Base-by-base conservation (phyloP, 2,888 invertebrate genomes). In the Tipula lateralis region DNA sequence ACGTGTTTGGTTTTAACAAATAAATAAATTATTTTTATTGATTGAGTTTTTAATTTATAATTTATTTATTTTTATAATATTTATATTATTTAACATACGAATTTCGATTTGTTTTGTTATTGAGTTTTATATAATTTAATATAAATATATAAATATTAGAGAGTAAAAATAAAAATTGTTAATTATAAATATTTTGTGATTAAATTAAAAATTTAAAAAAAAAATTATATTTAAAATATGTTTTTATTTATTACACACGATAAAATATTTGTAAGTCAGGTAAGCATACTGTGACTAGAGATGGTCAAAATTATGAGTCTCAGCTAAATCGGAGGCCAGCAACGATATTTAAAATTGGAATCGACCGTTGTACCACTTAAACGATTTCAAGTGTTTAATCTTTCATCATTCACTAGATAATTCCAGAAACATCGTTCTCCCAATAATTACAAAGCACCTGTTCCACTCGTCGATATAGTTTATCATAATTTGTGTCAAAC, bases 131-230 rank as follows among this genome's bases (percentile, higher is more conserved):
- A 44, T 4, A 44, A 44, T 34, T 44, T 44, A 44, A 16, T 44
- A 50, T 50, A 13, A n/a, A n/a, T n/a, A n/a, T 16, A 50, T 36
- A 36, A n/a, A 16, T 50, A 50, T 50, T n/a, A 39, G 39, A 39
- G 39, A 9, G 9, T 39, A 39, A 9, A 66, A 24, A 66, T 24
- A 66, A 24, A 66, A 9, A 66, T 66, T 66, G 66, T 66, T 66
- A 66, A 66, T 66, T 66, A 66, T 66, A 66, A 24, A 24, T 66
- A 66, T 66, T 66, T 66, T 66, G 66, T 66, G 24, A 66, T 66
- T 66, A 66, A 66, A 66, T 66, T 50, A 50, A 50, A 50, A 50
- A 36, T 36, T 36, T 36, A 9, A 36, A 44, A 44, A 44, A 44
- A 44, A 44, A n/a, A 44, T n/a, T 2, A 12, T 36, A 36, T 12